Conservation (phyloP, 2,888 invertebrate genomes). For the Melitaea athalia region DNA sequence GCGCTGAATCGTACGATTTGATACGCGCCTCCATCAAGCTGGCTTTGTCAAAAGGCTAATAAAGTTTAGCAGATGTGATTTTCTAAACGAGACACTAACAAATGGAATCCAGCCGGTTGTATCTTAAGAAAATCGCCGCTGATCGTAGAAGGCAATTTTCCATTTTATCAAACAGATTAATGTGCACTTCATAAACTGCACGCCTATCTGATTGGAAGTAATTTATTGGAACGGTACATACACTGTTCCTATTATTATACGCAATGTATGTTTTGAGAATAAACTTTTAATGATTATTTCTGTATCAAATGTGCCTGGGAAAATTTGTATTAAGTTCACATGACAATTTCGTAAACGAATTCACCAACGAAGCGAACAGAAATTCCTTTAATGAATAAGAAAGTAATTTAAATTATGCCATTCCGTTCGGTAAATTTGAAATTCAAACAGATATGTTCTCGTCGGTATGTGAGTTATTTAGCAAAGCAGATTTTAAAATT, state of each 20-base stretch:
- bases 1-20: conserved; percentile 75
- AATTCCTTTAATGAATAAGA: conserved; percentile 33
- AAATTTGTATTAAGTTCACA: conserved; percentile 5
- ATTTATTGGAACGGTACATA: conserved; percentile 28
- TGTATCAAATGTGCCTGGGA: neutral
- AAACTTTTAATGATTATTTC: neutral
- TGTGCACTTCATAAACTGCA: conserved; percentile 34
- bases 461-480: conserved; percentile 58
- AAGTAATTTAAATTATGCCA: conserved; percentile 44
- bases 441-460: conserved; percentile 58
- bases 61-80: conserved; percentile 81
- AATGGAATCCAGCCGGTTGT: conserved; percentile 64
- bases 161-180: conserved; percentile 42
- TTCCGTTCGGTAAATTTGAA: conserved; percentile 54
- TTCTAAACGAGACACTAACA: conserved; percentile 79
- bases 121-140: conserved; percentile 47
- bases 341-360: conserved; percentile 3
- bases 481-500: conserved; percentile 49
- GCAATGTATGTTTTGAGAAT: neutral
- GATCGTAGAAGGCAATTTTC: conserved; percentile 55
- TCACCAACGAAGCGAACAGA: conserved; percentile 22
- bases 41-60: conserved; percentile 78
- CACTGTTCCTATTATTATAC: neutral
- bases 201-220: conserved; percentile 33
- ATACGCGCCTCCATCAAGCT: conserved; percentile 80